phyloP scores from a whole-genome alignment of 92 coral and sea anemone genomes.

The Bergia puertoricense region DNA sequence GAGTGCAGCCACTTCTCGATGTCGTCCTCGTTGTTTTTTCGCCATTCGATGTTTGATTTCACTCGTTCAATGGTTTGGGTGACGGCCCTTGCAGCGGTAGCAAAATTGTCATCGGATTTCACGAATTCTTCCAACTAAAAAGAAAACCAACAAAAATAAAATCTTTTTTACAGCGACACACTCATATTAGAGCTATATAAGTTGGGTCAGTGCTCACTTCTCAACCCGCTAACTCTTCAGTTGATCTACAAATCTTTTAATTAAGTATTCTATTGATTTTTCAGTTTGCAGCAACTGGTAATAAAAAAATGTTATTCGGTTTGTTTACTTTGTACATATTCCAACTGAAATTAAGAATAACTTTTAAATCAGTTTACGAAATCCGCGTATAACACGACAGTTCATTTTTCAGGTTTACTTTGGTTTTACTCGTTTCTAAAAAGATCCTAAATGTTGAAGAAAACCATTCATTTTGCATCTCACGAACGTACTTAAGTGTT shows the following conservation, averaged over 20 bases:
- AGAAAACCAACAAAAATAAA: not conserved
- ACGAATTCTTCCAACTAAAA: conserved; percentile 32
- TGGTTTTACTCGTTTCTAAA: too few species aligned
- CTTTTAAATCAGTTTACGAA: too few species aligned
- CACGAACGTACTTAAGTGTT: too few species aligned
- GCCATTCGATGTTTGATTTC: conserved; percentile 50
- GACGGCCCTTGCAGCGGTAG: conserved; percentile 44
- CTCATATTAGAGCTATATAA: not conserved
- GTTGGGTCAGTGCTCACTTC: too few species aligned
- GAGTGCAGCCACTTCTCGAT: conserved; percentile 47
- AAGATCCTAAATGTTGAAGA: not conserved
- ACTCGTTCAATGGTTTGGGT: conserved; percentile 44
- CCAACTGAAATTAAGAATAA: too few species aligned
- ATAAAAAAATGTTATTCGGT: not conserved
- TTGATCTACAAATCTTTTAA: too few species aligned
- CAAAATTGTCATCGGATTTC: conserved; percentile 32
- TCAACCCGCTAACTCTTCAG: too few species aligned
- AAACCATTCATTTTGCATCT: not conserved
- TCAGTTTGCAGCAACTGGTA: not conserved
- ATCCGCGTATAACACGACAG: not conserved
- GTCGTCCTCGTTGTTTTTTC: conserved; percentile 42
- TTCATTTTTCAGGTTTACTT: too few species aligned
- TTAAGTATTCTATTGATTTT: too few species aligned
- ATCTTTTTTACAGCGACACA: not conserved
- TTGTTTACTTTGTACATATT: not conserved